These are phyloP conservation scores for Elephantulus edwardii DNA, from an alignment of 2,113 vertebrate genomes.

Conservation along the genomic window DNA sequence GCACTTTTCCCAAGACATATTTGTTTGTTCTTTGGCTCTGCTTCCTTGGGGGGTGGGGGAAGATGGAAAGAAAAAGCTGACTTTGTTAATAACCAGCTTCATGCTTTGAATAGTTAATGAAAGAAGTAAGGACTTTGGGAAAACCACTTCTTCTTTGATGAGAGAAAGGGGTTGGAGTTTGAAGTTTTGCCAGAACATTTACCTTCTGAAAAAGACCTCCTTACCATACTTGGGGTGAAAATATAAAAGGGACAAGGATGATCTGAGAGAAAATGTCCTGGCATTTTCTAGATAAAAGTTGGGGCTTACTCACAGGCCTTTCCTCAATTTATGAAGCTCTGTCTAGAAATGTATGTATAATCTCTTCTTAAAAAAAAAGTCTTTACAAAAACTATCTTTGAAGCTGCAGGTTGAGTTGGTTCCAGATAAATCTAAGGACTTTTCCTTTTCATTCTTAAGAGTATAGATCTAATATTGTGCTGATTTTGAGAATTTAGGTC, in stretches of 20 bases:
- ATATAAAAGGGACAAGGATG: neutral
- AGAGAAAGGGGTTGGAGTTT: neutral
- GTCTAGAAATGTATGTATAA: neutral
- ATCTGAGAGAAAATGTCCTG: neutral
- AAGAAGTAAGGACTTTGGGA: neutral
- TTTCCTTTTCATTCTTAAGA: neutral
- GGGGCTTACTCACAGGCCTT: neutral
- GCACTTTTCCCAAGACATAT: too few species aligned
- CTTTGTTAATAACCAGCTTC: neutral
- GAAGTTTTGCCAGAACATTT: neutral
- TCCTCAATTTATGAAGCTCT: neutral
- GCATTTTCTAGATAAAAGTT: neutral
- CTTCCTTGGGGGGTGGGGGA: too few species aligned
- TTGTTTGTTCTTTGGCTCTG: too few species aligned
- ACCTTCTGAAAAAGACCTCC: neutral
- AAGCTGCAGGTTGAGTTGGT: neutral
- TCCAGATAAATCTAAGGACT: constrained; percentile 5
- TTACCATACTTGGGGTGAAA: neutral
- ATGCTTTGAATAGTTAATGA: constrained; percentile 23
- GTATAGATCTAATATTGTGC: neutral
- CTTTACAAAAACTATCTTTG: neutral
- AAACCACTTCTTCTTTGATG: neutral
- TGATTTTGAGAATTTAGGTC: constrained; percentile 12
- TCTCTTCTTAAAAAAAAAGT: neutral
- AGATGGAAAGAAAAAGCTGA: neutral